phyloP scores from a whole-genome alignment of 1,140 invertebrate species.

The Artemia franciscana region DNA sequence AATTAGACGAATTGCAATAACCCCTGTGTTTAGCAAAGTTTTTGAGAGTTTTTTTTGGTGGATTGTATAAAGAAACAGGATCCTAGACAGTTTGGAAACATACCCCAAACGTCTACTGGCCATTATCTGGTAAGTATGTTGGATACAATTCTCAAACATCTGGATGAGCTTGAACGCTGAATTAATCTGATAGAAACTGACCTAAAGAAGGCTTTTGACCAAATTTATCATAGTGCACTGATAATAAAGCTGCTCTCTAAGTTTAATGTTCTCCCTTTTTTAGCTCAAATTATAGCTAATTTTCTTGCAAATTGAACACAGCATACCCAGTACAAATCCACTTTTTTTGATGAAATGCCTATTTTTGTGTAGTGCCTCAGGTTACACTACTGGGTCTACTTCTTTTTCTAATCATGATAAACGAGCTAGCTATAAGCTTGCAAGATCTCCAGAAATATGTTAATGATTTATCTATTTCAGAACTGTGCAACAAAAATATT shows the following conservation, averaged over 20 bases:
- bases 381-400: neutral
- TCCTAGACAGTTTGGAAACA: neutral
- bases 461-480: too few relatives aligned
- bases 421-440: too few relatives aligned
- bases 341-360: neutral
- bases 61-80: neutral
- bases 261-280: too few relatives aligned
- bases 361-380: neutral
- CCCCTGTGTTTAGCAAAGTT: neutral
- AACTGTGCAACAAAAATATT: too few relatives aligned
- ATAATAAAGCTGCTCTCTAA: too few relatives aligned
- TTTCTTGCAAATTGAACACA: neutral
- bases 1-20: too few relatives aligned
- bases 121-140: neutral
- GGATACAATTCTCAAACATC: neutral
- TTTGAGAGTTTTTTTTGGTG: neutral
- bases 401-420: neutral
- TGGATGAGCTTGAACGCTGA: neutral
- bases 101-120: neutral
- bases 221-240: neutral
- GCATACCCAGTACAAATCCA: neutral
- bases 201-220: neutral
- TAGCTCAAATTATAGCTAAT: neutral
- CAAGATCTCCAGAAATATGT: too few relatives aligned
- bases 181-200: neutral